Conservation (phyloP, 2,113 vertebrate species). For the Pimephales promelas region DNA sequence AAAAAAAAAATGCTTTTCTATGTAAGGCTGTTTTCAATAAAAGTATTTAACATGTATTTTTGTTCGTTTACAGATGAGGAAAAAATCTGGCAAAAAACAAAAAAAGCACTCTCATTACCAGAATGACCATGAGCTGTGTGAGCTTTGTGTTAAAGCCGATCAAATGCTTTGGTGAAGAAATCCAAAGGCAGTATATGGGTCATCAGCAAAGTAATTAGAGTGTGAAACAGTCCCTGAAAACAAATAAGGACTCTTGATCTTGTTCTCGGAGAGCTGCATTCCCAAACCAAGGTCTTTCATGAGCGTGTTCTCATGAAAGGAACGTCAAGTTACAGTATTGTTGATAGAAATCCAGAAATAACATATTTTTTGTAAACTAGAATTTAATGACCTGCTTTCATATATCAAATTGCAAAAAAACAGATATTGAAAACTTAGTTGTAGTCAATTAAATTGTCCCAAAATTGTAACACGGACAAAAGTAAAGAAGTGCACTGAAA, state of each 20-base stretch:
- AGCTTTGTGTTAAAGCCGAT: constrained; percentile 33
- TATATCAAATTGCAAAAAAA: not conserved
- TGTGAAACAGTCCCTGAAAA: constrained; percentile 28
- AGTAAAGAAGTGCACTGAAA: not conserved
- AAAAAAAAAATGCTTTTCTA: not conserved
- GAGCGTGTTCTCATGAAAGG: not conserved
- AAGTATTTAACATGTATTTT: constrained; percentile 10
- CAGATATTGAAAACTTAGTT: not conserved
- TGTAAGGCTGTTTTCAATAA: not conserved
- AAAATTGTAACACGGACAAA: not conserved
- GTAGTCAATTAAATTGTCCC: not conserved
- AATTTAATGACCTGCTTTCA: constrained; percentile 2
- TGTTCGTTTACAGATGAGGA: not conserved
- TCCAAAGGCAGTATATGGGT: constrained; percentile 38
- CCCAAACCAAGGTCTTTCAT: constrained; percentile 32
- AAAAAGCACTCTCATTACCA: constrained; percentile 10
- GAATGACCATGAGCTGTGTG: constrained; percentile 27
- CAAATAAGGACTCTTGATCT: constrained; percentile 19
- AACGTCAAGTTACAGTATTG: not conserved
- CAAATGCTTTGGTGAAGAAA: constrained; percentile 38
- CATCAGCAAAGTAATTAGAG: constrained; percentile 23
- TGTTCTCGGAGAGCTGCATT: not conserved
- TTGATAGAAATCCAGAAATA: not conserved
- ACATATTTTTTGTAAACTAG: not conserved
- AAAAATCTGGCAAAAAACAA: not conserved